These are phyloP conservation scores for Pteromalus puparum DNA, from an alignment of 1,140 invertebrate species.

Conservation along the genomic window DNA sequence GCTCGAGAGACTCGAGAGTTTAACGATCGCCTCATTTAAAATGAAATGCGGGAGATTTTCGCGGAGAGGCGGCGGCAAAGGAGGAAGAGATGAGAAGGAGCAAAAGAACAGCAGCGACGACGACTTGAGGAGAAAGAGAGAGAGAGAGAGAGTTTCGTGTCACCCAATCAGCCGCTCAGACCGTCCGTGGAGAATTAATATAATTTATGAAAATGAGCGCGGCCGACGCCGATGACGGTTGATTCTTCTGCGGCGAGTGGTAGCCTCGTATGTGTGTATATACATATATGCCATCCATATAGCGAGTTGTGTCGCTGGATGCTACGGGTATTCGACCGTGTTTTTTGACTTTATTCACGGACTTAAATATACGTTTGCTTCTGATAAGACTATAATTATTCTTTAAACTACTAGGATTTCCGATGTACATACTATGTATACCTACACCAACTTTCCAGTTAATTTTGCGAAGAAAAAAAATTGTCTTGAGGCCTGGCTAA, in stretches of 20 bases:
- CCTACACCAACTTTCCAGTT: not conserved
- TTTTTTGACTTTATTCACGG: not conserved
- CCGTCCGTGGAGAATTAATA: constrained; percentile 67
- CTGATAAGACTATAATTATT: not conserved
- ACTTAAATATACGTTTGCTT: not conserved
- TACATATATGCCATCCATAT: not conserved
- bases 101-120: not conserved
- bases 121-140: not conserved
- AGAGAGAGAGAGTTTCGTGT: constrained; percentile 50
- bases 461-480: not conserved
- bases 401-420: too few relatives aligned
- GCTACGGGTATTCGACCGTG: not conserved
- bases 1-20: constrained; percentile 51
- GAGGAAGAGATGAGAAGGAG: not conserved
- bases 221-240: constrained; percentile 64
- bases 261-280: not conserved
- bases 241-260: constrained; percentile 46
- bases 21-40: constrained; percentile 51
- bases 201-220: constrained; percentile 74
- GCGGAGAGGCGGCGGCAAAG: constrained; percentile 43
- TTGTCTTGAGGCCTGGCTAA: constrained; percentile 1
- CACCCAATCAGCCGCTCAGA: constrained; percentile 64
- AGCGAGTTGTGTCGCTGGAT: not conserved
- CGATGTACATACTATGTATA: too few relatives aligned
- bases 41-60: constrained; percentile 45